Percentiles rank a stretch among this genome's conserved stretches.
phyloP scores from a whole-genome alignment of 2,113 vertebrate genomes.

The Tragelaphus imberbis region DNA sequence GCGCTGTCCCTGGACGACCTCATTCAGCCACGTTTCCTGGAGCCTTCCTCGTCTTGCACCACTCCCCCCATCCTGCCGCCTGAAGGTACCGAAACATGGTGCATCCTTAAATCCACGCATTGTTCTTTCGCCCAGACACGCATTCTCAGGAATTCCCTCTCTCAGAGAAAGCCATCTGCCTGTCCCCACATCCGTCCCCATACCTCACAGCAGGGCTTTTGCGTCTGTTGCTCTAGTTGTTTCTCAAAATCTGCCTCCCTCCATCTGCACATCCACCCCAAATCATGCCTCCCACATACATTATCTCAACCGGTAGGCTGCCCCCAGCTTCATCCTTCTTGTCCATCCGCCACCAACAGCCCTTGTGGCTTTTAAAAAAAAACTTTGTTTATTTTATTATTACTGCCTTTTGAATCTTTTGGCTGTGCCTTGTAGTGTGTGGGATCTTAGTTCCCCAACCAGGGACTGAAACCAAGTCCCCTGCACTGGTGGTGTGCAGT shows the following conservation, averaged over 20 bases:
- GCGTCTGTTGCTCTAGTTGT: rapidly evolving
- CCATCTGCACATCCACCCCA: background rate
- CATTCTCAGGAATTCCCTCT: background rate
- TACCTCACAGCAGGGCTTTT: rapidly evolving
- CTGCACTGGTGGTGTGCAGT: background rate
- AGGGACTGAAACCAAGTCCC: background rate
- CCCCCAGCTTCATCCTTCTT: background rate
- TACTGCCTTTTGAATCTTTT: background rate
- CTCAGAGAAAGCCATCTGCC: background rate
- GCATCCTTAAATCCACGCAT: background rate
- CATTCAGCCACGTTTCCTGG: background rate
- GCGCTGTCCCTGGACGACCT: background rate
- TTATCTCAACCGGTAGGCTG: rapidly evolving
- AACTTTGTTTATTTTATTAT: background rate
- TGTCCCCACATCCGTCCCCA: background rate
- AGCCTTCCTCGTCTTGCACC: background rate
- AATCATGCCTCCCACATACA: rapidly evolving
- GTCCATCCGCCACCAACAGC: background rate
- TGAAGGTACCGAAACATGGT: background rate
- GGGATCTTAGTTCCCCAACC: background rate
- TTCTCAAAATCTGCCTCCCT: background rate
- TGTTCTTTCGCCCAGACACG: background rate
- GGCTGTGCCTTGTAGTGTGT: background rate
- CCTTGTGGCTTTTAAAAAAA: background rate
- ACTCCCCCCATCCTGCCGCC: rapidly evolving